A percentile compares a stretch with the other conserved stretches of the same genome.
Conservation (phyloP, 1,140 invertebrate species). For the Phymorhynchus buccinoides region DNA sequence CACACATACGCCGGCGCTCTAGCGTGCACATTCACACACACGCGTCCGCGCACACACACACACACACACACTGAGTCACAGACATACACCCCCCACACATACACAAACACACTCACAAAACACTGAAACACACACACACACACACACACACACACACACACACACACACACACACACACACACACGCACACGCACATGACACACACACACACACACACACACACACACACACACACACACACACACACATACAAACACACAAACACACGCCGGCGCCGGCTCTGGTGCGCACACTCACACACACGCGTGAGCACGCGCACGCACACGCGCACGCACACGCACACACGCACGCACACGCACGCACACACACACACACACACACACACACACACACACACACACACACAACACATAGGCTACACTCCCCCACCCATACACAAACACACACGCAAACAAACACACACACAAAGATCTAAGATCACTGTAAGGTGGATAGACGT, state of each 20-base stretch:
- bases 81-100: too few relatives aligned
- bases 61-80: too few relatives aligned
- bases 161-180: conserved; percentile 1
- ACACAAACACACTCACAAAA: not conserved
- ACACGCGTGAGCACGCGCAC: not conserved
- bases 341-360: not conserved
- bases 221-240: not conserved
- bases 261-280: too few relatives aligned
- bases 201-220: not conserved
- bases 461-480: too few relatives aligned
- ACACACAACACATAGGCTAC: not conserved
- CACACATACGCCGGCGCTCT: too few relatives aligned
- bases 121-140: not conserved
- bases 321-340: not conserved
- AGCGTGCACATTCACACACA: too few relatives aligned
- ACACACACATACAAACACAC: not conserved
- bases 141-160: conserved; percentile 4
- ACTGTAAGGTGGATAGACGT: too few relatives aligned
- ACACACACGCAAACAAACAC: too few relatives aligned
- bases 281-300: too few relatives aligned
- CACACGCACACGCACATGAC: not conserved
- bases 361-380: not conserved
- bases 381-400: not conserved
- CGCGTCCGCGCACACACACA: too few relatives aligned
- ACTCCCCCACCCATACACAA: not conserved